These are phyloP conservation scores for Stichodactyla mertensii DNA, from an alignment of 64 coral and sea anemone species.

Conservation along the genomic window DNA sequence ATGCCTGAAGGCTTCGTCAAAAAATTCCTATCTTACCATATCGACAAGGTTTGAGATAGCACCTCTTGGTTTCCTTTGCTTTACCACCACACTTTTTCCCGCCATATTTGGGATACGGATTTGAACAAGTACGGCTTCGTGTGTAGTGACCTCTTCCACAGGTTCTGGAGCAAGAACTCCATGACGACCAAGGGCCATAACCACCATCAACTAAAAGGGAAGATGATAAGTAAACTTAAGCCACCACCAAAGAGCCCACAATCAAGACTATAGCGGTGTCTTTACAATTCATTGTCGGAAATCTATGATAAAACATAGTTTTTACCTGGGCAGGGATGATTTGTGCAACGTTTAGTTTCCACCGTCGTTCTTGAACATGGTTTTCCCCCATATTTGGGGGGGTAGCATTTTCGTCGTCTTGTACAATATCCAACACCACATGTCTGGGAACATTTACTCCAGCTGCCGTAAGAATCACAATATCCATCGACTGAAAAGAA, in stretches of 20 bases:
- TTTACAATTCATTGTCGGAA: not conserved
- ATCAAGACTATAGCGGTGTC: not conserved
- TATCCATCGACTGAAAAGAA: not conserved
- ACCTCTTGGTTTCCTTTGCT: not conserved
- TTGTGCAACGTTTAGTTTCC: not conserved
- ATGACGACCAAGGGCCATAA: not conserved
- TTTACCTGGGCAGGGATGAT: not conserved
- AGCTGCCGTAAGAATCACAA: not conserved
- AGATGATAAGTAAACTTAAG: not conserved
- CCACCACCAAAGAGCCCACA: no score
- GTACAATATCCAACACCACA: not conserved
- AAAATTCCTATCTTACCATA: not conserved
- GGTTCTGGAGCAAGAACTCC: not conserved
- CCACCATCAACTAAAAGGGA: not conserved
- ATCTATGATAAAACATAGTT: not conserved
- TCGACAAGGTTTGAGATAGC: not conserved
- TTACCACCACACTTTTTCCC: not conserved
- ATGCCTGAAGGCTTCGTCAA: not conserved
- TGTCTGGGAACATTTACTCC: not conserved
- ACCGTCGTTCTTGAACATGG: not conserved
- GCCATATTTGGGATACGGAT: not conserved
- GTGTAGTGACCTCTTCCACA: not conserved
- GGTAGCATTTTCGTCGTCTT: not conserved
- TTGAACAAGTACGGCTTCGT: not conserved
- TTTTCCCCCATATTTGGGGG: not conserved